Evolutionary conservation across 2,888 invertebrate genomes (phyloP).

Genomic region (Mythimna loreyi): DNA sequence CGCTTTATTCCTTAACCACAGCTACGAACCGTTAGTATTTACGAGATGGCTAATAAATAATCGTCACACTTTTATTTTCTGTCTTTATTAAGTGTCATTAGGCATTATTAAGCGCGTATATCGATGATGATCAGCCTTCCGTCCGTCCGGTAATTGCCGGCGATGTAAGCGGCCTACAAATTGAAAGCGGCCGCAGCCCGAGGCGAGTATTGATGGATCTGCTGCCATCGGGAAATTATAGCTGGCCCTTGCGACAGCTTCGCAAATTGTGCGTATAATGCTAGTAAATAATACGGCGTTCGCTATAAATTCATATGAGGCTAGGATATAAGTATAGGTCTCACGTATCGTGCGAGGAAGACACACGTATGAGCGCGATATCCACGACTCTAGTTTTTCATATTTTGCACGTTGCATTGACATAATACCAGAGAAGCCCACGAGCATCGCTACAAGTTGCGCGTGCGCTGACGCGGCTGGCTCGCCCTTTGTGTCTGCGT

Average conservation of each 20-base stretch:
- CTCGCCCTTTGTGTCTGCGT: constrained; percentile 82
- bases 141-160: constrained; percentile 87
- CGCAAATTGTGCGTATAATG: constrained; percentile 91
- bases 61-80: constrained; percentile 88
- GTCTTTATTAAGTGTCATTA: constrained; percentile 90
- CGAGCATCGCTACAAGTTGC: constrained; percentile 44
- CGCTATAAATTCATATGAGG: constrained; percentile 86
- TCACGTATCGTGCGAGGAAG: constrained; percentile 71
- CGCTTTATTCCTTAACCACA: constrained; percentile 56
- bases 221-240: constrained; percentile 90
- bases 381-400: constrained; percentile 38
- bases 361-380: constrained; percentile 55
- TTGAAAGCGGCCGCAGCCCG: constrained; percentile 89
- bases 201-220: constrained; percentile 90
- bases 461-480: constrained; percentile 64
- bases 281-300: constrained; percentile 88
- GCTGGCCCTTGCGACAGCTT: constrained; percentile 89
- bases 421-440: constrained; percentile 36
- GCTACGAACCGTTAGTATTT: constrained; percentile 72
- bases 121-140: constrained; percentile 89
- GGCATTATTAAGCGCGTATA: constrained; percentile 89
- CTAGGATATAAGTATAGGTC: constrained; percentile 79
- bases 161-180: constrained; percentile 90
- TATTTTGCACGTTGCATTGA: constrained; percentile 49
- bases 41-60: constrained; percentile 83